phyloP scores from a whole-genome alignment of 2,113 vertebrate genomes.

The Panthera tigris region DNA sequence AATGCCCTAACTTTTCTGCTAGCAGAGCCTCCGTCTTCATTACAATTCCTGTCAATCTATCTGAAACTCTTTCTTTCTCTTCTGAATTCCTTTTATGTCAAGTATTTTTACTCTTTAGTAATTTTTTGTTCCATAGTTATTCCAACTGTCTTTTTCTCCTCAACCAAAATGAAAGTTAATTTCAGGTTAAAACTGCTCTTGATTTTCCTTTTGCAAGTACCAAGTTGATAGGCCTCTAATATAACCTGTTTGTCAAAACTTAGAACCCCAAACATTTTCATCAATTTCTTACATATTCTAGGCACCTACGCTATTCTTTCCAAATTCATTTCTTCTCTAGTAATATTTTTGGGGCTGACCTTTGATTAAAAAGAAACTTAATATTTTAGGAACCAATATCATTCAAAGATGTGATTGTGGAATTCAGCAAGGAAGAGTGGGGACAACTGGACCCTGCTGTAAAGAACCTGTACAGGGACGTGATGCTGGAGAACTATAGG shows the following conservation, averaged over 20 bases:
- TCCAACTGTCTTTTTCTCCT: not conserved
- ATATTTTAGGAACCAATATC: constrained; percentile 71
- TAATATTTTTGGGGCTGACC: not conserved
- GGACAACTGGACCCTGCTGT: constrained; percentile 42
- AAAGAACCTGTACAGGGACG: constrained; percentile 56
- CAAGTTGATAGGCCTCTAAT: not conserved
- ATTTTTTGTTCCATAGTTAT: not conserved
- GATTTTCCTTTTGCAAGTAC: not conserved
- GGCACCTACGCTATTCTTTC: not conserved
- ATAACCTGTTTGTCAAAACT: not conserved
- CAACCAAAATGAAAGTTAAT: not conserved
- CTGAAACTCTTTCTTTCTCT: not conserved
- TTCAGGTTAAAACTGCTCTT: not conserved
- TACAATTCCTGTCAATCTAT: not conserved
- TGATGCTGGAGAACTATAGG: constrained; percentile 72
- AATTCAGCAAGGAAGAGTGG: constrained; percentile 72
- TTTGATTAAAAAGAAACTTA: constrained; percentile 55
- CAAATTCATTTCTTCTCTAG: not conserved
- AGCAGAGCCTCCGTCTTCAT: not conserved
- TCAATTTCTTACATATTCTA: not conserved
- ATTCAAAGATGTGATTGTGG: constrained; percentile 72
- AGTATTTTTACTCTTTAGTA: not conserved
- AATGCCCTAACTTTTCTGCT: not conserved
- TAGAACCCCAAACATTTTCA: not conserved
- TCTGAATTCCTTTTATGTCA: not conserved